A percentile compares a stretch with the other conserved stretches of the same genome.
Conservation (phyloP, 2,113 vertebrate species). For the Setophaga petechia region DNA sequence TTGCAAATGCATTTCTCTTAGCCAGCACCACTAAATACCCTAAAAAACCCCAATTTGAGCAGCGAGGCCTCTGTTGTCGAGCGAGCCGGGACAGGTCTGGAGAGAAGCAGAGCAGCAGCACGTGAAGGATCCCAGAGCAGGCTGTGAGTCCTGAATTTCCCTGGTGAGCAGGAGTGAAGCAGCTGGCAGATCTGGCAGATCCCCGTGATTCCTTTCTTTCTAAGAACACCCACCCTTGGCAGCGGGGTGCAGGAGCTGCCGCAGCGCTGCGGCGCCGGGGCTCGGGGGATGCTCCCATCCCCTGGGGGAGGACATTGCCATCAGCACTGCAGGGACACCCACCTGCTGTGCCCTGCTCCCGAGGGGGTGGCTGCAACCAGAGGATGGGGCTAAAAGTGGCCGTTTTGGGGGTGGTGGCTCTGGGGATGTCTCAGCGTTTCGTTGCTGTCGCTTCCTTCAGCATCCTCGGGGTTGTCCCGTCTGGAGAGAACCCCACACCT, state of each 20-base stretch:
- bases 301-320: neutral
- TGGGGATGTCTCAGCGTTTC: neutral
- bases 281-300: neutral
- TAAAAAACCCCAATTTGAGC: neutral
- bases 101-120: fast-evolving
- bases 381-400: neutral
- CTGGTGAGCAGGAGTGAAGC: neutral
- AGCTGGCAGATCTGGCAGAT: neutral
- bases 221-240: neutral
- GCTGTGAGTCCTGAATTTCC: neutral
- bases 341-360: neutral
- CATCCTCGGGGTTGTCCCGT: neutral
- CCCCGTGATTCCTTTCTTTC: neutral
- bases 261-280: neutral
- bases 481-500: fast-evolving
- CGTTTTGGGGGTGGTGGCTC: neutral
- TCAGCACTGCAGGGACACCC: neutral
- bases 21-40: neutral
- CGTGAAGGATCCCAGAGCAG: fast-evolving
- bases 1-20: neutral
- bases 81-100: neutral
- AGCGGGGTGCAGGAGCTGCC: neutral
- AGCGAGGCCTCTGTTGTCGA: fast-evolving
- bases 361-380: neutral
- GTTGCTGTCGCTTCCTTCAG: neutral